These are phyloP conservation scores for Zaprionus kolodkinae DNA, from an alignment of 1,140 invertebrate species.

Conservation along the genomic window DNA sequence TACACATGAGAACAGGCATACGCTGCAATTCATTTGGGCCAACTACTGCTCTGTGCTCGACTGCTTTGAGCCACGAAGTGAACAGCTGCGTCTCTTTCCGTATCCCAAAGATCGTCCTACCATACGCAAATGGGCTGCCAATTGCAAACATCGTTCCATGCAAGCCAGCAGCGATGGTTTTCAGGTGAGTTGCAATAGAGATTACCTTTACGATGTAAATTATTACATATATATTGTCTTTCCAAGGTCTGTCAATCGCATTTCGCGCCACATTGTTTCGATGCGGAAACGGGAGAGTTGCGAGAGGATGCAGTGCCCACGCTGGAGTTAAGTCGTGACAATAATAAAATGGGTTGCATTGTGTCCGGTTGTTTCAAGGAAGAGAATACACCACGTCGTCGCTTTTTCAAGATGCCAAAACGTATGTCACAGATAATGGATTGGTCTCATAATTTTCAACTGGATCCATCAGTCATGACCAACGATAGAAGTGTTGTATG, in stretches of 20 bases:
- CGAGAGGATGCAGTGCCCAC: slow-evolving; percentile 60
- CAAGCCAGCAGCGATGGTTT: slow-evolving; percentile 72
- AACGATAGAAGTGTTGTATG: slow-evolving; percentile 49
- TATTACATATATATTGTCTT: not conserved
- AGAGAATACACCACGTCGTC: slow-evolving; percentile 20
- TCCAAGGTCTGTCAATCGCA: slow-evolving; percentile 63
- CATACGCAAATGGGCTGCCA: slow-evolving; percentile 66
- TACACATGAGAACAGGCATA: slow-evolving; percentile 41
- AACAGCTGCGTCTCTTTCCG: slow-evolving; percentile 46
- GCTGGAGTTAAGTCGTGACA: slow-evolving; percentile 44
- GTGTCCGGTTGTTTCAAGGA: slow-evolving; percentile 48
- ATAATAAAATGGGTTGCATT: slow-evolving; percentile 42
- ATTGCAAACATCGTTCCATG: slow-evolving; percentile 70
- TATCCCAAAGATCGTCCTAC: slow-evolving; percentile 63
- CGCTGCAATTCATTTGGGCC: slow-evolving; percentile 60
- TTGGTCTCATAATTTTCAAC: slow-evolving; percentile 63
- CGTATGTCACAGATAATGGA: slow-evolving; percentile 23
- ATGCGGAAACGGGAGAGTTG: slow-evolving; percentile 46
- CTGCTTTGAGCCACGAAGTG: slow-evolving; percentile 58
- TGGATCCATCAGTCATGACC: slow-evolving; percentile 28
- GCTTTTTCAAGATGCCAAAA: slow-evolving; percentile 61
- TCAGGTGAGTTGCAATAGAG: slow-evolving; percentile 20
- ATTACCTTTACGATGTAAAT: not conserved
- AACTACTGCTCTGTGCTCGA: slow-evolving; percentile 69
- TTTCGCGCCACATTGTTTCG: slow-evolving; percentile 60